Evolutionary conservation across 2,797 vertebrate species (phyloP), one percentile per base, ranked within the genome.

Genomic region (Botia kubotai): DNA sequence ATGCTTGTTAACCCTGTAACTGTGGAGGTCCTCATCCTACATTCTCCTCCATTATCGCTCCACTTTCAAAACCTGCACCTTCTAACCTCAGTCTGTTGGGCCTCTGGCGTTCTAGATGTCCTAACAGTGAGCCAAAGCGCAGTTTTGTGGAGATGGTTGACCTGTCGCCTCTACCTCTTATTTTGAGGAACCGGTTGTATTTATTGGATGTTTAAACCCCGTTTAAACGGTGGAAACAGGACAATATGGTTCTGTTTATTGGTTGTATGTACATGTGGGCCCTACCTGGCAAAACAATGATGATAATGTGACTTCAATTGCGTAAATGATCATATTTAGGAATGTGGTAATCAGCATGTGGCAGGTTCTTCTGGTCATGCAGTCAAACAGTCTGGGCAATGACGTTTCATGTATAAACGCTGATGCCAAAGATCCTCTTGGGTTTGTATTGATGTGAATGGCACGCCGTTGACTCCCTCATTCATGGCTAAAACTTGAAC

Each of bases 351-450:
- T 53, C 11, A 10, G 67, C 63, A 23, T 58, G n/a, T 73, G 55
- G 52, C 57, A 19, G 36, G 36, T 80, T 72, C 67, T 6, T 82
- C 21, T 83, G 6, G 23, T 75, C 68, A 52, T 75, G 77, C 72
- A 50, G 81, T 83, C 53, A 57, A 21, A 77, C 66, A 68, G 82
- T 81, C 79, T 87, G 81, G n/a, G 87, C 89, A 89, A 86, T 90
- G 87, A 46, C 10, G 43, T 46, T 46, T 46, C 8, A 68, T 26
- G 4, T 33, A 33, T 33, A 33, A 33, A 33, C 33, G 33, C 33
- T 75, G 65, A 90, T 88, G 88, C 91, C 91, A 92, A 92, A 91
- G 88, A 83, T 85, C 76, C 75, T 23, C 26, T 62, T 71, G 60
- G 79, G 77, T 75, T 81, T 75, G 79, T 71, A 62, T 36, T 73